Evolutionary conservation across 2,888 invertebrate genomes (phyloP).

Genomic region (Netelia inedita): DNA sequence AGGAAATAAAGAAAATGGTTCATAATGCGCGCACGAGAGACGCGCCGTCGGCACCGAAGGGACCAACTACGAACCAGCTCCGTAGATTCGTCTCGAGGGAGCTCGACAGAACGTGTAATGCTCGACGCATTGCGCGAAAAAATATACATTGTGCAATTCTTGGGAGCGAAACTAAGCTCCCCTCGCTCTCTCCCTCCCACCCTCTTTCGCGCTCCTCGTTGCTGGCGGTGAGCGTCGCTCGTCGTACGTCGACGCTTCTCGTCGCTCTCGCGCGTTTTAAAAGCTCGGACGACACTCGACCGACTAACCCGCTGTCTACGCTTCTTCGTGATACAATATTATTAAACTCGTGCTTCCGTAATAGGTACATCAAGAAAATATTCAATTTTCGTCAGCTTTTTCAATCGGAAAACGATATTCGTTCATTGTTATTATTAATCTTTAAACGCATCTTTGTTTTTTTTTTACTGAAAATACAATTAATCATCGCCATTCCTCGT

Average conservation of each 20-base stretch:
- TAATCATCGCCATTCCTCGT: neutral
- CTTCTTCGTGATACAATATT: slow-evolving; percentile 36
- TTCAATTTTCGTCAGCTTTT: neutral
- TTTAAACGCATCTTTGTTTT: neutral
- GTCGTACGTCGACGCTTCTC: slow-evolving; percentile 12
- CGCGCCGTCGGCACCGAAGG: neutral
- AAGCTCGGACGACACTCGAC: slow-evolving; percentile 56
- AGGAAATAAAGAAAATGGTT: neutral
- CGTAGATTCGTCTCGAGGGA: slow-evolving; percentile 27
- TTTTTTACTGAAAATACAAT: neutral
- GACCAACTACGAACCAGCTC: slow-evolving; percentile 24
- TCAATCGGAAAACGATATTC: neutral
- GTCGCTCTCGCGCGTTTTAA: slow-evolving; percentile 34
- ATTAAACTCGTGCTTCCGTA: slow-evolving; percentile 40
- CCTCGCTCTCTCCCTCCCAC: slow-evolving; percentile 3
- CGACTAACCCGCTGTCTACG: slow-evolving; percentile 55
- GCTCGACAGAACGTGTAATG: slow-evolving; percentile 1
- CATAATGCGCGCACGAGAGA: neutral
- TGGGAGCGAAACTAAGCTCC: neutral
- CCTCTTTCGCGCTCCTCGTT: neutral
- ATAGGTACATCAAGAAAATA: slow-evolving; percentile 40
- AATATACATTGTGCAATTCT: slow-evolving; percentile 57
- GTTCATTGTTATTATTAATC: neutral
- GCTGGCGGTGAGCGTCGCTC: slow-evolving; percentile 30
- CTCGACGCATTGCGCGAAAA: slow-evolving; percentile 37